These are phyloP conservation scores for Ormyrus pomaceus DNA, from an alignment of 2,888 invertebrate species.

Conservation along the genomic window DNA sequence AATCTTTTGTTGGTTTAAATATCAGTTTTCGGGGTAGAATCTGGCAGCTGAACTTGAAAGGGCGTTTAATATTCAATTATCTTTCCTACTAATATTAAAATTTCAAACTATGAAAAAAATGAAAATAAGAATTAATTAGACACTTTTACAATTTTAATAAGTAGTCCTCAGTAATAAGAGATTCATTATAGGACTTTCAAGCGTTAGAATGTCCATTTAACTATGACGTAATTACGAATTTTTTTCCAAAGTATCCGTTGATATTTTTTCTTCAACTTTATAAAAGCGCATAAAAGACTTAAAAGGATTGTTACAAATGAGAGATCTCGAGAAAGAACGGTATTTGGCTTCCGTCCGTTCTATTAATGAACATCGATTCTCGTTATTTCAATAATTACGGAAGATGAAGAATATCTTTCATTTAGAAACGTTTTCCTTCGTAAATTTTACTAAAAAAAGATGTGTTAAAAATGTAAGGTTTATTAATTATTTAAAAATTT, in stretches of 20 bases:
- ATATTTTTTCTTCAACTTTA: not conserved
- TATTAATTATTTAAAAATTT: too few species aligned
- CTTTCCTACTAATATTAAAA: too few species aligned
- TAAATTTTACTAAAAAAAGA: not conserved
- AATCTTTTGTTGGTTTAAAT: too few species aligned
- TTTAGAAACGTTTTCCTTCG: not conserved
- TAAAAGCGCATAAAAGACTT: slow-evolving; percentile 25
- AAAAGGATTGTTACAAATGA: not conserved
- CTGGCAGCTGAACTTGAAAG: too few species aligned
- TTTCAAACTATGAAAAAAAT: not conserved
- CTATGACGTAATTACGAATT: slow-evolving; percentile 36
- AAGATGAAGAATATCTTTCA: not conserved
- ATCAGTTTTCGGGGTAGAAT: too few species aligned
- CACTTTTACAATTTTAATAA: too few species aligned
- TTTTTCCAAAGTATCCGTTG: slow-evolving; percentile 14
- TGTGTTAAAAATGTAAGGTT: too few species aligned
- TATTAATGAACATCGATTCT: slow-evolving; percentile 21
- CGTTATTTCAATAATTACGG: not conserved
- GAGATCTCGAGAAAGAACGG: not conserved
- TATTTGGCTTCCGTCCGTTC: not conserved
- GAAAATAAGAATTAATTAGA: slow-evolving; percentile 2
- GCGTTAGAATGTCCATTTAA: slow-evolving; percentile 11
- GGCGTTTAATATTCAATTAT: too few species aligned
- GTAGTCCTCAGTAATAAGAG: slow-evolving; percentile 3
- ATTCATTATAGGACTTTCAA: slow-evolving; percentile 26